Base-by-base conservation (phyloP, 2,113 vertebrate genomes). In the Thamnophis sirtalis region DNA sequence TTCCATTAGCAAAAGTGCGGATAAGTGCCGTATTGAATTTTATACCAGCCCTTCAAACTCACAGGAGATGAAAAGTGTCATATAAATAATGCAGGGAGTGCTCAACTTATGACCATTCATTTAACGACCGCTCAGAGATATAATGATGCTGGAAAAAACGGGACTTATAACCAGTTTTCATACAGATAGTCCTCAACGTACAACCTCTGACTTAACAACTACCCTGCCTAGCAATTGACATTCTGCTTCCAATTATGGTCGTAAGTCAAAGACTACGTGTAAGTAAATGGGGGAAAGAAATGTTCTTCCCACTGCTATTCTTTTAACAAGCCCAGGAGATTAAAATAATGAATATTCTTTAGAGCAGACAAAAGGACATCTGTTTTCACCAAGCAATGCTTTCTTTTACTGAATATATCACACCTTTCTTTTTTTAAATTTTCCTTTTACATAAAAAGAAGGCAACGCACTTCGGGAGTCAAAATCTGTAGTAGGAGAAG, bases 311-410 rank as follows among this genome's bases (percentile, higher is more conserved):
- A 93, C 38, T 13, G 51, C 33, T 28, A 38, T 51, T 53, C 53
- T 92, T 93, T 91, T 92, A 80, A 80, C 88, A 95, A 88, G 91
- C 89, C 88, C 90, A 56, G 85, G 15, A 58, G 43, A 94, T n/a
- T 55, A 87, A 21, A 93, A 87, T 93, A 88, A 60, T 89, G 93
- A 90, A 89, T 43, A 89, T 51, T 55, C 85, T 84, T 63, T 91
- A 89, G 1, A 91, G 92, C 5, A 3, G 15, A 90, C 60, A 91
- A 90, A 55, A 95, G 86, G 55, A 93, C 91, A n/a, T 53, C 58
- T 43, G 93, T 89, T 88, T 94, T 84, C 91, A 89, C 87, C 10
- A 9, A 94, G 8, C 48, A 94, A 26, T 86, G 68, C 84, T n/a
- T 86, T 87, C 55, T 84, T 92, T 9, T 87, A 92, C 38, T 88